Base-by-base conservation (phyloP, 2,888 invertebrate genomes). In the Imbricaverruca yamaguchii region DNA sequence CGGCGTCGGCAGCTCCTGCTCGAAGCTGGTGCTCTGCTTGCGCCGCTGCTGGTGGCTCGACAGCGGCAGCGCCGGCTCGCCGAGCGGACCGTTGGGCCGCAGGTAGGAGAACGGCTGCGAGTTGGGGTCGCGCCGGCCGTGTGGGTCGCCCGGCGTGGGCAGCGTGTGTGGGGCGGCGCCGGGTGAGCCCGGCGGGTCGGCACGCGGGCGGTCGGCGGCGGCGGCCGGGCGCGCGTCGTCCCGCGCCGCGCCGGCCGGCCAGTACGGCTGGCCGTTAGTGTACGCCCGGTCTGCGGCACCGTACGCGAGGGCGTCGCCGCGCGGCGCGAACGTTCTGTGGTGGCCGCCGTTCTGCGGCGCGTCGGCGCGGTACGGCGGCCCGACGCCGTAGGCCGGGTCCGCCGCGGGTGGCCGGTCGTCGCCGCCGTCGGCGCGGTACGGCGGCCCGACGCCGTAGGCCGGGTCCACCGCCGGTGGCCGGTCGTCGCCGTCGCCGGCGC, bases 41-140 rank as follows among this genome's bases (percentile, higher is more conserved):
- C 93, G 86, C 0, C 93, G 93, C 13, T 93, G 93, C 88, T 93
- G 93, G 11, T 93, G 92, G 83, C 93, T 89, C 85, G 91, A 92
- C 0, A 93, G 92, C 82, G 93, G 88, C 65, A 92, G 89, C 86
- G 92, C 92, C 84, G 92, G 91, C 82, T 90, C 90, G 80, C 92
- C 92, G 59, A 59, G 4, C 18, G 39, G 39, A 15, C 69, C 69
- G 15, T 69, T 69, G 1, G 69, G 69, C 53, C 39, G 39, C 39
- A n/a, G 69, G 18, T 69, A 69, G 15, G 69, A 69, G 69, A 69
- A 69, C 15, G 69, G 69, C 18, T 25, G 69, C 69, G 59, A 59
- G 59, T 15, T 15, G 59, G 59, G 59, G 59, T 59, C 59, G 12
- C 59, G 59, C 59, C 59, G 11, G 59, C 59, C 59, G 59, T 59